Base-by-base conservation (phyloP, 2,888 invertebrate genomes). In the Lithosia quadra region DNA sequence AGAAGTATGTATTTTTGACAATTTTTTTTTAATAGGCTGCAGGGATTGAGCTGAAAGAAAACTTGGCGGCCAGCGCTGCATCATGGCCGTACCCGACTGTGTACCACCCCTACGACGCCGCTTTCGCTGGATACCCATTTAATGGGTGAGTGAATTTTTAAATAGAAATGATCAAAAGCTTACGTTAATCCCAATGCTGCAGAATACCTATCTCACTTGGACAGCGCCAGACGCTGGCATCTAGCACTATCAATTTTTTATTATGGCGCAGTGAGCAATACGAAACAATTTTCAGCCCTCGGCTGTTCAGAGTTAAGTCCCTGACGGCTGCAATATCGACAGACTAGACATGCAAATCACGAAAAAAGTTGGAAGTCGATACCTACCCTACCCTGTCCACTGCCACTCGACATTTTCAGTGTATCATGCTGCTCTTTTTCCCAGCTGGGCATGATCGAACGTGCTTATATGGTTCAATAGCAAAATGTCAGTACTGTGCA, bases 41-140 rank as follows among this genome's bases (percentile, higher is more conserved):
- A 63, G 98, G 98, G 65, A 96, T 98, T 83, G 98, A 98, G 90
- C 95, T 98, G 85, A 98, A 98, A 93, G 98, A 98, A 92, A 98
- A 98, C 90, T 94, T 98, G 77, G 97, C 98, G 64, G 97, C 97
- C 49, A 97, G 97, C 78, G 97, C 97, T 68, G 97, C 98, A 71
- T 97, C 97, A 71, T 98, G 98, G 98, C 98, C 98, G 80, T 98
- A 98, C 92, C 97, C 98, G 68, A 97, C 98, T 58, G 98, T 98
- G 78, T 98, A 98, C 93, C 98, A 99, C 93, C 98, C 98, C 65
- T 99, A 99, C 93, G 99, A 99, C 87, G 97, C 98, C 72, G 98
- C 98, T 71, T 98, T 99, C 90, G 98, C 98, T 73, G 98, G 98
- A 84, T 99, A 99, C 95, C 98, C 98, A 78, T 99, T 99, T 95